Evolutionary conservation across 2,888 invertebrate genomes (phyloP).

Genomic region (Cheilosia urbana): DNA sequence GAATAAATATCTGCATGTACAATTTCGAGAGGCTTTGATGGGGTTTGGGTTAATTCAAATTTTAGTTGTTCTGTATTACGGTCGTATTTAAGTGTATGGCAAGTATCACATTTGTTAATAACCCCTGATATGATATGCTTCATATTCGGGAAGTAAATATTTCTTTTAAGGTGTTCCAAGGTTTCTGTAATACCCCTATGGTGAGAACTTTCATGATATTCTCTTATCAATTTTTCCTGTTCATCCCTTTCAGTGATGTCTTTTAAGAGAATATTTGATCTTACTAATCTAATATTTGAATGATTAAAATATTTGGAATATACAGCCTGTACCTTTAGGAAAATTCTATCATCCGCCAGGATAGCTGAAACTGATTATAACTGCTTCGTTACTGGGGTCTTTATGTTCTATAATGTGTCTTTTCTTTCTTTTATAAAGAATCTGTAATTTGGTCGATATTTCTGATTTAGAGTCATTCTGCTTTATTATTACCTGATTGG

Average conservation of each 20-base stretch:
- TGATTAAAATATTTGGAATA: constrained; percentile 29
- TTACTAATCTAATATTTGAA: constrained; percentile 15
- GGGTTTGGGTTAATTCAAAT: too few species aligned
- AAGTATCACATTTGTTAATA: too few species aligned
- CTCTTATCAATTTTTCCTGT: constrained; percentile 4
- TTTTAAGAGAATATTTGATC: constrained; percentile 3
- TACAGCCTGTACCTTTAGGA: constrained; percentile 17
- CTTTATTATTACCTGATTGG: constrained; percentile 32
- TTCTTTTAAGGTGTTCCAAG: neutral
- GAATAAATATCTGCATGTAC: too few species aligned
- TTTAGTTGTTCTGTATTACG: too few species aligned
- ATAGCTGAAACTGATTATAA: neutral
- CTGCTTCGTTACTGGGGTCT: neutral
- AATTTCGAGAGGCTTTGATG: too few species aligned
- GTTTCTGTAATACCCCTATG: constrained; percentile 1
- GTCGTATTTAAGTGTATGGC: too few species aligned
- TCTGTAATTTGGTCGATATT: neutral
- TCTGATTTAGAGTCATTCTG: neutral
- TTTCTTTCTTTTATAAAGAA: constrained; percentile 20
- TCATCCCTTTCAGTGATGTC: constrained; percentile 2
- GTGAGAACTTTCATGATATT: constrained; percentile 1
- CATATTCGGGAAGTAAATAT: too few species aligned
- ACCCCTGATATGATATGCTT: too few species aligned
- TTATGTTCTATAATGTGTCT: neutral
- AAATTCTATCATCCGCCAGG: constrained; percentile 18